Evolutionary conservation across 2,113 vertebrate species (phyloP), one percentile per base, ranked within the genome.

Genomic region (Microtus richardsoni): DNA sequence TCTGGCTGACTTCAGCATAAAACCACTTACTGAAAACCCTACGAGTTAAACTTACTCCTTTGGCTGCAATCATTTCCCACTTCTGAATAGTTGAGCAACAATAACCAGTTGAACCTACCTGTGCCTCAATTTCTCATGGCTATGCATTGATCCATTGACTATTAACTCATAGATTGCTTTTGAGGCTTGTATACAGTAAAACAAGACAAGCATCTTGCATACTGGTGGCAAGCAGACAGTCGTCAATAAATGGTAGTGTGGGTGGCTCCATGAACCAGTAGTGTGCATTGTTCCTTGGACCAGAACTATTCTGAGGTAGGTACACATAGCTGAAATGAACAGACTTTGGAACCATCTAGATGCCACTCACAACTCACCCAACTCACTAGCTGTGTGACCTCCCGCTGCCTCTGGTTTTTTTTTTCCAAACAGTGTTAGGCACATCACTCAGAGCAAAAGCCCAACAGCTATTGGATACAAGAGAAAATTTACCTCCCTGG

Each of bases 311-410:
- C 47, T 4, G 28, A 62, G 71, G 28, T n/a, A 41, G 82, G 17
- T 21, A 28, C 21, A 77, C 58, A 70, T 47, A 88, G 33, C 16
- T 78, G 4, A 49, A 93, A 77, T 60, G n/a, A 93, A 89, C 28
- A 54, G 52, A 68, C 39, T 87, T 52, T 91, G 88, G 82, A 95
- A 83, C 49, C 44, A 73, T 94, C 30, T 78, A 44, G n/a, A 33
- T 54, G 8, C 33, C 36, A 49, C 47, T 88, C 33, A 33, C 8
- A 64, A 33, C 6, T 78, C 74, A 66, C 71, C 22, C 68, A 88
- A 62, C 28, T 85, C 41, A 54, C n/a, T 80, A 73, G 62, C 36
- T 75, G 2, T 66, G 17, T 89, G 60, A 28, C 17, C 52, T 71
- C 17, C 66, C 89, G n/a, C 78, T 88, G 52, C 21, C 92, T 39